Evolutionary conservation across 2,888 invertebrate species (phyloP).

Genomic region (Isotomurus palustris): DNA sequence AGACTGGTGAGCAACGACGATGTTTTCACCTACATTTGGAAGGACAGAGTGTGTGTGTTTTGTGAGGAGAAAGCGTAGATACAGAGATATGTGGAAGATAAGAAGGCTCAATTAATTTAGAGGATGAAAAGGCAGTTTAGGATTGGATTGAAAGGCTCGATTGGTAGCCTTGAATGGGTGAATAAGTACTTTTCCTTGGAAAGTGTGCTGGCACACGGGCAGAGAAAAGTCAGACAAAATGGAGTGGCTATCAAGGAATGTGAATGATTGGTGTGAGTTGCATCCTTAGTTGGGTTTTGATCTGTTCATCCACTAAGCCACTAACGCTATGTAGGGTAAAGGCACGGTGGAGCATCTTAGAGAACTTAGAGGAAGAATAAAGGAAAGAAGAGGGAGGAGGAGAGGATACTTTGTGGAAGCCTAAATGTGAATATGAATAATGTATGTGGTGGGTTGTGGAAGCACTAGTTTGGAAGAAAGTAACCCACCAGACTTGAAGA

Average conservation of each 20-base stretch:
- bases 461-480: neutral
- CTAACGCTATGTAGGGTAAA: too few relatives aligned
- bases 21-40: too few relatives aligned
- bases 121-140: neutral
- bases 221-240: neutral
- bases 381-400: too few relatives aligned
- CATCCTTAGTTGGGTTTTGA: neutral
- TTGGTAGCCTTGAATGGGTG: neutral
- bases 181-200: neutral
- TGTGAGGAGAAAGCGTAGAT: too few relatives aligned
- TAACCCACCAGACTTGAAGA: too few relatives aligned
- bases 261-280: neutral
- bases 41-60: too few relatives aligned
- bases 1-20: too few relatives aligned
- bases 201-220: neutral
- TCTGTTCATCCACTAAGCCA: too few relatives aligned
- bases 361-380: too few relatives aligned
- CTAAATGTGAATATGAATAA: conserved; percentile 8
- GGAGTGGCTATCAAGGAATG: neutral
- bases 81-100: neutral
- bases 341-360: too few relatives aligned
- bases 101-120: conserved; percentile 8
- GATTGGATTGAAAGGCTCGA: neutral
- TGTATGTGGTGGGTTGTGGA: neutral
- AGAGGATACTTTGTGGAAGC: too few relatives aligned